Evolutionary conservation across 2,888 invertebrate species (phyloP).

Genomic region (Sesia apiformis): DNA sequence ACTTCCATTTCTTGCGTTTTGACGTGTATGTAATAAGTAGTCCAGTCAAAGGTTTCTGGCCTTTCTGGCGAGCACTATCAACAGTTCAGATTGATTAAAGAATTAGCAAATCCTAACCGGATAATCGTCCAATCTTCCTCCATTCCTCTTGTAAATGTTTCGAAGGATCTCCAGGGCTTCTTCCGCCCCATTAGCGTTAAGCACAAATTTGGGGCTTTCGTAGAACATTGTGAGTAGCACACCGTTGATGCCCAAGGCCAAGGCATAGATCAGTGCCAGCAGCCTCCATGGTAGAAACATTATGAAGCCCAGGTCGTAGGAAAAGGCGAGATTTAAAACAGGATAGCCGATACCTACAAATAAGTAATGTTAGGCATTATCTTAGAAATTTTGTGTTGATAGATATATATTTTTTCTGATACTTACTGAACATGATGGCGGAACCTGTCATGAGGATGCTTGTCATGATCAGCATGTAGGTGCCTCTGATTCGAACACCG

Average conservation of each 20-base stretch:
- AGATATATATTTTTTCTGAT: not conserved
- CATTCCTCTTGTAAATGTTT: constrained; percentile 73
- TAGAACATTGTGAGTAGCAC: constrained; percentile 70
- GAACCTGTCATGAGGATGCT: constrained; percentile 27
- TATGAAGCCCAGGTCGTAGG: constrained; percentile 22
- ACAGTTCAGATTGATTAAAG: not conserved
- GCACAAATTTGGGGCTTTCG: constrained; percentile 84
- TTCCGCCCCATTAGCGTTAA: constrained; percentile 72
- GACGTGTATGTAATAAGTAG: too few relatives aligned
- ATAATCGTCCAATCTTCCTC: constrained; percentile 20
- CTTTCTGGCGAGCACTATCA: too few relatives aligned
- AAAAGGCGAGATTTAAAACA: constrained; percentile 25
- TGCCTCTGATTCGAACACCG: constrained; percentile 22
- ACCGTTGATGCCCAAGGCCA: constrained; percentile 75
- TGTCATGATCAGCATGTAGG: constrained; percentile 34
- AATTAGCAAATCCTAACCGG: constrained; percentile 15
- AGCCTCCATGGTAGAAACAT: constrained; percentile 40
- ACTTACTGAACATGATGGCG: constrained; percentile 24
- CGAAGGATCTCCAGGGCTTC: constrained; percentile 76
- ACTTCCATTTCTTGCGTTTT: too few relatives aligned
- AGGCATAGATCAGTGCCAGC: constrained; percentile 36
- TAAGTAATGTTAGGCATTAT: not conserved
- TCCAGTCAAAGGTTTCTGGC: too few relatives aligned
- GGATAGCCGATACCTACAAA: constrained; percentile 26
- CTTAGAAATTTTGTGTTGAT: not conserved